Conservation (phyloP, 1,140 invertebrate species). For the Planococcus citri region DNA sequence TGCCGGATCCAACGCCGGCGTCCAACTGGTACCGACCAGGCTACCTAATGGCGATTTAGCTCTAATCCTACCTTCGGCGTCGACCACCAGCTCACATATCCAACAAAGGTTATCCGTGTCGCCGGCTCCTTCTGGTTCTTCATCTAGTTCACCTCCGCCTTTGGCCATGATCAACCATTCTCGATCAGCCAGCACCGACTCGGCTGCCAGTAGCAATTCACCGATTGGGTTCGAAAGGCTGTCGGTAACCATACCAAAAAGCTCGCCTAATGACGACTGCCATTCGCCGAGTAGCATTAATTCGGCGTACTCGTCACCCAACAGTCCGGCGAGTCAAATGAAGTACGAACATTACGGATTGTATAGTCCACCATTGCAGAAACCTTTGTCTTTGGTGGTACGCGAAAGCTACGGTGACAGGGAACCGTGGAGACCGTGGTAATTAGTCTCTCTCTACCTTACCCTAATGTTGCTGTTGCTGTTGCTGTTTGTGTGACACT, state of each 20-base stretch:
- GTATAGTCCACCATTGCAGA: slow-evolving; percentile 10
- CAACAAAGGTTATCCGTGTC: slow-evolving; percentile 4
- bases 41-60: slow-evolving; percentile 48
- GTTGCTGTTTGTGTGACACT: too few relatives aligned
- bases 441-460: too few relatives aligned
- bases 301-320: not conserved
- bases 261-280: not conserved
- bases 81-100: not conserved
- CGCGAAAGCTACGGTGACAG: not conserved
- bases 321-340: not conserved
- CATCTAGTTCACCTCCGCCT: not conserved
- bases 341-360: not conserved
- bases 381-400: slow-evolving; percentile 9
- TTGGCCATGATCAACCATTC: slow-evolving; percentile 10
- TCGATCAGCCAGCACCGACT: not conserved
- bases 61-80: slow-evolving; percentile 40
- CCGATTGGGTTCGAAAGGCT: slow-evolving; percentile 9
- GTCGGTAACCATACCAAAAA: not conserved
- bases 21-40: slow-evolving; percentile 46
- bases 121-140: not conserved
- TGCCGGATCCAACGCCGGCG: slow-evolving; percentile 35
- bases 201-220: slow-evolving; percentile 10
- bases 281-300: slow-evolving; percentile 2
- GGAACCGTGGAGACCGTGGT: not conserved
- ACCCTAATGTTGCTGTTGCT: too few relatives aligned